Evolutionary conservation across 1,140 invertebrate species (phyloP), one percentile per base, ranked within the genome.

Genomic region (Drosophila ambigua): DNA sequence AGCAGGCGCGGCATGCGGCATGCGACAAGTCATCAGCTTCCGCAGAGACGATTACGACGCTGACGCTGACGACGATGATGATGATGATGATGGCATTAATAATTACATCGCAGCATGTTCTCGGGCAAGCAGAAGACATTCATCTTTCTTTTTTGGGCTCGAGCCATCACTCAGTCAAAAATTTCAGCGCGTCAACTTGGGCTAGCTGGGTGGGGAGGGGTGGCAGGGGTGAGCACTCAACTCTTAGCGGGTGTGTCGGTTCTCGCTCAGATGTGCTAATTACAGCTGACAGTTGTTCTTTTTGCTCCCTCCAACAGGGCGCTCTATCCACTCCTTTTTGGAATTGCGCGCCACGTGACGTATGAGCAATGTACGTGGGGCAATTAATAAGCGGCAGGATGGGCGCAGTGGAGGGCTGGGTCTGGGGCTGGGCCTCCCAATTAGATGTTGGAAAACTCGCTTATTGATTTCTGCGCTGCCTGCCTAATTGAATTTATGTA

Each of bases 301-400:
- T 77, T 77, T 73, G 64, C 62, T 51, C n/a, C 20, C 28, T 5
- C 15, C 31, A 9, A n/a, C 20, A 13, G 5, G 31, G n/a, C 31
- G n/a, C 51, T 39, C 39, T 49, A 49, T 35, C 66, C 66, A 43
- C 63, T 67, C 51, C 66, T 57, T 68, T 69, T 69, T 26, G 67
- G 52, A 24, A 69, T 61, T 28, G 62, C 48, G 75, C 62, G 55
- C 78, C 61, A 87, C 74, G 83, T 87, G 75, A 87, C 82, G 82
- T 87, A 87, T 87, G 83, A 88, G 83, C 71, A 88, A 87, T 82
- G 82, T 87, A 87, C 82, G 82, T 87, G 82, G 60, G 44, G 78
- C 82, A 87, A 87, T 87, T 87, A 87, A 87, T 87, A 87, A 82
- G 65, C 69, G 62, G 49, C 23, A 4, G 8, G 15, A 35, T 4